Evolutionary conservation across 2,888 invertebrate genomes (phyloP).

Genomic region (Stenodera caucasica): DNA sequence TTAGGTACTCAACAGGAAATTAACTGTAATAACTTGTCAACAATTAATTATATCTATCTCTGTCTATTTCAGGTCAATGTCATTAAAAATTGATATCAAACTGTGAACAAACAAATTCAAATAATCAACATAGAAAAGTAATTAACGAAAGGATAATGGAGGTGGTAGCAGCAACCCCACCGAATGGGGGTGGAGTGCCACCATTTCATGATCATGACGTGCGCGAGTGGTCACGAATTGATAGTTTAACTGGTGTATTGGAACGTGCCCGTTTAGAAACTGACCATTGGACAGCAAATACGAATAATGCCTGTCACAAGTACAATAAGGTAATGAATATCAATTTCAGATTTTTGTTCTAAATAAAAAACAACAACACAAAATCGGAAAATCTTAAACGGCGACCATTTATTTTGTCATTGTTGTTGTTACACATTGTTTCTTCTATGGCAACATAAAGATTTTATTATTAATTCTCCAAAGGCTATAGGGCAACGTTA

Average conservation of each 20-base stretch:
- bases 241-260: constrained; percentile 59
- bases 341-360: background rate
- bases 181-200: constrained; percentile 45
- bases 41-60: constrained; percentile 8
- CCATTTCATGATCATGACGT: constrained; percentile 60
- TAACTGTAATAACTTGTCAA: background rate
- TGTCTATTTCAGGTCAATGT: constrained; percentile 41
- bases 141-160: constrained; percentile 47
- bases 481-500: constrained; percentile 8
- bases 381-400: background rate
- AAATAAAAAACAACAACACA: background rate
- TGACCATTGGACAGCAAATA: constrained; percentile 59
- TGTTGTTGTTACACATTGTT: no score
- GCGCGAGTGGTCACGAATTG: constrained; percentile 60
- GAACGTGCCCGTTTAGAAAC: constrained; percentile 60
- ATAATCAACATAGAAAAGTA: constrained; percentile 12
- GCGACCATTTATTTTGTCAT: background rate
- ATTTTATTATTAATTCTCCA: constrained; percentile 7
- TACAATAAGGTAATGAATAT: constrained; percentile 58
- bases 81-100: constrained; percentile 43
- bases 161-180: constrained; percentile 52
- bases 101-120: constrained; percentile 31
- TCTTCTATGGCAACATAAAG: constrained; percentile 6
- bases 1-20: background rate
- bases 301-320: constrained; percentile 56